These are phyloP conservation scores for Pollenia angustigena DNA, from an alignment of 2,888 invertebrate species.

Conservation along the genomic window DNA sequence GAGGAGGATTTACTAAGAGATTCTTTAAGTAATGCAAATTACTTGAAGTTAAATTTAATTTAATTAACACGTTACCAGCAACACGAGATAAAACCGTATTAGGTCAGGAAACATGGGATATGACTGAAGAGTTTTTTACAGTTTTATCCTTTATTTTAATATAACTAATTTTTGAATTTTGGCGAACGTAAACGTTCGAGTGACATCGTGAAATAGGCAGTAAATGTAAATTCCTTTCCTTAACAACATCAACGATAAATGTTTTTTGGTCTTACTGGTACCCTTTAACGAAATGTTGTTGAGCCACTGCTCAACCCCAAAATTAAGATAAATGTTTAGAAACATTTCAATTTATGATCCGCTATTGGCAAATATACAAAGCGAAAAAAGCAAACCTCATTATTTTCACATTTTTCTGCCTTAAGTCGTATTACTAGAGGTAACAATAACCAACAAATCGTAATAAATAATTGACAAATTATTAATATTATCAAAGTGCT, in stretches of 20 bases:
- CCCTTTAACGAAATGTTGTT: too few species aligned
- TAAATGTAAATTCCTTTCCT: too few species aligned
- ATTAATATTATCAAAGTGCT: slow-evolving; percentile 40
- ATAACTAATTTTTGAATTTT: too few species aligned
- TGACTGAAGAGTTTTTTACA: slow-evolving; percentile 7
- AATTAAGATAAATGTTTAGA: slow-evolving; percentile 44
- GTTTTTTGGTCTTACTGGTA: too few species aligned
- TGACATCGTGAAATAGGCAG: too few species aligned
- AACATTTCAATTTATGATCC: slow-evolving; percentile 38
- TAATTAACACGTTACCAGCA: slow-evolving; percentile 44
- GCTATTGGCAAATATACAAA: neutral
- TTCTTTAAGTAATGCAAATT: slow-evolving; percentile 40
- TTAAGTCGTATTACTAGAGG: too few species aligned
- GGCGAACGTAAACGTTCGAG: too few species aligned
- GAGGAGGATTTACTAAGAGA: neutral
- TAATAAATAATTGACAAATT: slow-evolving; percentile 44
- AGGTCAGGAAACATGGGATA: neutral
- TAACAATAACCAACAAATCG: too few species aligned
- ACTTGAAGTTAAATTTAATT: slow-evolving; percentile 33
- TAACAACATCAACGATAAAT: too few species aligned
- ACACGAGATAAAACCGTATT: neutral
- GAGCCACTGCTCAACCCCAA: neutral
- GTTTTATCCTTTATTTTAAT: neutral
- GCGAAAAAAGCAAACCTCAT: slow-evolving; percentile 26
- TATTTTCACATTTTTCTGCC: slow-evolving; percentile 29